Evolutionary conservation across 37 sponge, comb jelly and placozoan species (phyloP).

Genomic region (Axinella damicornis): DNA sequence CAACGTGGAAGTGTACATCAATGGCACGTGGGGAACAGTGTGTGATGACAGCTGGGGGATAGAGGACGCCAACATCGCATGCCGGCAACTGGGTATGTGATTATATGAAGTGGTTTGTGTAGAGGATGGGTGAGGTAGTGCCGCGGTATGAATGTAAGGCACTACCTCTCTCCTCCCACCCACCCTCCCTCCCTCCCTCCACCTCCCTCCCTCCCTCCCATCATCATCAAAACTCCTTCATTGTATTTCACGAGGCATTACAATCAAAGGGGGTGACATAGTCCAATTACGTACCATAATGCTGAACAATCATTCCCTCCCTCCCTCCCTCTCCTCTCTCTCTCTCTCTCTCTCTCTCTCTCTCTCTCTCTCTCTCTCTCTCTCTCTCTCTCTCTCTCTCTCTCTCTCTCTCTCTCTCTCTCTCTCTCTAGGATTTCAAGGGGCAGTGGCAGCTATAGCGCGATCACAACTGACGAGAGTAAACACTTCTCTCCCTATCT

Average conservation of each 20-base stretch:
- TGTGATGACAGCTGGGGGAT: slow-evolving; percentile 76
- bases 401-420: background rate
- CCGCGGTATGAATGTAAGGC: background rate
- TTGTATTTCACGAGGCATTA: no score
- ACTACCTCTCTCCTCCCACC: no score
- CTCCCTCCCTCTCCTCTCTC: no score
- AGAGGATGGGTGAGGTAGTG: background rate
- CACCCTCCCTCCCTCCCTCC: no score
- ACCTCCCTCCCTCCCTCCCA: background rate
- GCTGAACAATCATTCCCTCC: no score
- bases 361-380: background rate
- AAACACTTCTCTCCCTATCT: slow-evolving; percentile 23
- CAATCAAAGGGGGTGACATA: no score
- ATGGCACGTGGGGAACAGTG: slow-evolving; percentile 69
- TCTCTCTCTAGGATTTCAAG: slow-evolving; percentile 38
- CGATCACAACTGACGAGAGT: background rate
- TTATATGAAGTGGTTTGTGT: background rate
- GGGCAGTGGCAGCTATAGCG: slow-evolving; percentile 34
- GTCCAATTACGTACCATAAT: no score
- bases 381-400: slow-evolving; percentile 1
- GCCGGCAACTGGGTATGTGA: slow-evolving; percentile 42
- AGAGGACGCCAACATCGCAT: slow-evolving; percentile 40
- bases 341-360: no score
- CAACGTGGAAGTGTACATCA: slow-evolving; percentile 50
- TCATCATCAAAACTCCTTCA: no score